A percentile compares a stretch with the other conserved stretches of the same genome.
These are phyloP conservation scores for Cyphomyrus discorhynchus DNA, from an alignment of 2,113 vertebrate species.

Conservation along the genomic window DNA sequence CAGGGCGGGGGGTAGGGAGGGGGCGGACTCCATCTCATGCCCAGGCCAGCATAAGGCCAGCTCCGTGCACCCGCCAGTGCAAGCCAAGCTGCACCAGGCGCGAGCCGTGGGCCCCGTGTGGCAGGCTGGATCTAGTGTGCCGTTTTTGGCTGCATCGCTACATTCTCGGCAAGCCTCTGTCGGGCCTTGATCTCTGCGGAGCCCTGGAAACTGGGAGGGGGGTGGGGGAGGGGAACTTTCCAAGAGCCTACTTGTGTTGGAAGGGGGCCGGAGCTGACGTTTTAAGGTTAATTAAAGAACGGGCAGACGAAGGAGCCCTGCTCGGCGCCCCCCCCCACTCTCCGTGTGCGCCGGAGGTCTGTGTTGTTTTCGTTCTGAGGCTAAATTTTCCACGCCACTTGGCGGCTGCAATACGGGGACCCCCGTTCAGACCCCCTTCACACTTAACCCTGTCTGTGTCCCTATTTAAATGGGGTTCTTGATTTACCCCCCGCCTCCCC, in stretches of 20 bases:
- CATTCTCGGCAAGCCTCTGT: constrained; percentile 36
- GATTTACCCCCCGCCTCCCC: not conserved
- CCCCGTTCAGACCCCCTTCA: not conserved
- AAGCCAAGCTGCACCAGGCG: not conserved
- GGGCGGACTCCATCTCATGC: not conserved
- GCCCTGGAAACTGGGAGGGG: not conserved
- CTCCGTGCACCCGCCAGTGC: constrained; percentile 11
- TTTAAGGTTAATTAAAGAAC: constrained; percentile 26
- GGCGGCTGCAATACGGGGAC: not conserved
- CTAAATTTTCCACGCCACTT: constrained; percentile 8
- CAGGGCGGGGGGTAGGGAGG: constrained; percentile 21
- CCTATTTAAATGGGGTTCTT: not conserved
- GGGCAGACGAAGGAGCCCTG: not conserved
- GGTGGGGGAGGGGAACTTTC: not conserved
- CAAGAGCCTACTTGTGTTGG: constrained; percentile 16
- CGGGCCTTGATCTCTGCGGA: not conserved
- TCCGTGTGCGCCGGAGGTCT: not conserved
- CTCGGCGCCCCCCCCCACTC: not conserved
- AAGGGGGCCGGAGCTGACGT: constrained; percentile 30
- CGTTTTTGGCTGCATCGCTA: constrained; percentile 26
- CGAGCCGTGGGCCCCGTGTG: not conserved
- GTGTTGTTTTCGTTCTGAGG: not conserved
- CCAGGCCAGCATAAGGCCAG: constrained; percentile 33
- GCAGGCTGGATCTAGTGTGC: constrained; percentile 24
- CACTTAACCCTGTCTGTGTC: not conserved